Conservation (phyloP, 2,797 vertebrate species). For the Rhinophrynus dorsalis region DNA sequence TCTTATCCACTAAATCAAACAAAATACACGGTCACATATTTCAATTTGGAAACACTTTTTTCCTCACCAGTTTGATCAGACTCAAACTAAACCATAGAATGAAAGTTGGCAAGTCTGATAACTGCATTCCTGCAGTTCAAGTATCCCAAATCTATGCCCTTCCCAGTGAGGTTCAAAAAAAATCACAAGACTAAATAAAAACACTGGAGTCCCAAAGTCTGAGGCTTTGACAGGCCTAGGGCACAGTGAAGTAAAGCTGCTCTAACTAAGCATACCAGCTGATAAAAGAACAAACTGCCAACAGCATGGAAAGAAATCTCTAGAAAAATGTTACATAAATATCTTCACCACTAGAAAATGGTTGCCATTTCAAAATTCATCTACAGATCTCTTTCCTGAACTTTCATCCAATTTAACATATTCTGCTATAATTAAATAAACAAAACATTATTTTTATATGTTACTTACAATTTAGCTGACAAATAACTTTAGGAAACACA, state of each 20-base stretch:
- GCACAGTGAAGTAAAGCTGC: conserved; percentile 28
- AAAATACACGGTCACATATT: conserved; percentile 3
- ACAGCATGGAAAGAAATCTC: conserved; percentile 21
- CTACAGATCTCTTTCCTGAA: conserved; percentile 6
- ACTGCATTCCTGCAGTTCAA: conserved; percentile 13
- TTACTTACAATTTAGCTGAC: background rate
- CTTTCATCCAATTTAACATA: background rate
- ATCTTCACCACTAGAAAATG: conserved; percentile 19
- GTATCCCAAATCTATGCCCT: conserved; percentile 35
- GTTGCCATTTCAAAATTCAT: conserved; percentile 21
- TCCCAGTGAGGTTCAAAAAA: conserved; percentile 29
- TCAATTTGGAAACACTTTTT: background rate
- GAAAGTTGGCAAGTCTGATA: conserved; percentile 24
- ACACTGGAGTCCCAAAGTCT: conserved; percentile 27
- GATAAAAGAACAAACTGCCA: conserved; percentile 27
- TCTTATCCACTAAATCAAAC: too few species aligned
- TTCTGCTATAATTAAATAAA: background rate
- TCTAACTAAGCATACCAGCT: conserved; percentile 41
- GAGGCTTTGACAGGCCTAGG: conserved; percentile 11
- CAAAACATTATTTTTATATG: background rate
- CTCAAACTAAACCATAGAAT: conserved; percentile 18
- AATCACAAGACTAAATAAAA: conserved; percentile 10
- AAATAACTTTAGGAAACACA: background rate
- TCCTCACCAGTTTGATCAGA: conserved; percentile 1
- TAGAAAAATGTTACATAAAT: conserved; percentile 38